These are phyloP conservation scores for Ctena decussata DNA, from an alignment of 2,888 invertebrate species.

Conservation along the genomic window DNA sequence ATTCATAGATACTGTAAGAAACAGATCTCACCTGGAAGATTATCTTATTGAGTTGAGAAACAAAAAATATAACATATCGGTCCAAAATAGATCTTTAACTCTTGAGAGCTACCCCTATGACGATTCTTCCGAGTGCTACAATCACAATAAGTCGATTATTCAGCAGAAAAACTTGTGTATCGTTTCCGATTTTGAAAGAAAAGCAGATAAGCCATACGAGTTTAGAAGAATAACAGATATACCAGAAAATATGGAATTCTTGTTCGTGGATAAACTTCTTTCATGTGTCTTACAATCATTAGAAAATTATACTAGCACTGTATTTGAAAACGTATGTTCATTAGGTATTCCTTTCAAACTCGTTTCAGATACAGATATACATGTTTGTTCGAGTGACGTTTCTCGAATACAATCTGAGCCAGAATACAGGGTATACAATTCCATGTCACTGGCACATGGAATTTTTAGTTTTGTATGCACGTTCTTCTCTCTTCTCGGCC, in stretches of 20 bases:
- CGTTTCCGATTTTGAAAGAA: background rate
- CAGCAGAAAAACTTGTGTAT: too few species aligned
- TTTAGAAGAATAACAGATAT: background rate
- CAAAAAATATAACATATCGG: background rate
- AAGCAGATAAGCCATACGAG: background rate
- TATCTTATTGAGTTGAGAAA: background rate
- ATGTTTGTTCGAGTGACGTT: background rate
- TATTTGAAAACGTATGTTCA: background rate
- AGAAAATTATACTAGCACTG: background rate
- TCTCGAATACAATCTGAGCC: background rate
- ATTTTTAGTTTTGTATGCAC: constrained; percentile 40
- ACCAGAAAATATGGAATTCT: too few species aligned
- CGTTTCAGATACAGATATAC: background rate
- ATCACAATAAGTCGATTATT: too few species aligned
- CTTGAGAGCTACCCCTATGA: background rate
- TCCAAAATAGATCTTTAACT: background rate
- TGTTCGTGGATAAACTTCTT: background rate
- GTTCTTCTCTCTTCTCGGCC: constrained; percentile 60
- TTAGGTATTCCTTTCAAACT: background rate
- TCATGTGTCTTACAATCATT: background rate
- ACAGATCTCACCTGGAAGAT: background rate
- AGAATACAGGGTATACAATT: background rate
- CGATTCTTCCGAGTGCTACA: background rate
- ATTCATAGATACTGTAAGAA: background rate
- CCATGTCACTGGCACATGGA: background rate